Evolutionary conservation across 2,797 vertebrate species (phyloP).

Genomic region (Phataginus tetradactyla): DNA sequence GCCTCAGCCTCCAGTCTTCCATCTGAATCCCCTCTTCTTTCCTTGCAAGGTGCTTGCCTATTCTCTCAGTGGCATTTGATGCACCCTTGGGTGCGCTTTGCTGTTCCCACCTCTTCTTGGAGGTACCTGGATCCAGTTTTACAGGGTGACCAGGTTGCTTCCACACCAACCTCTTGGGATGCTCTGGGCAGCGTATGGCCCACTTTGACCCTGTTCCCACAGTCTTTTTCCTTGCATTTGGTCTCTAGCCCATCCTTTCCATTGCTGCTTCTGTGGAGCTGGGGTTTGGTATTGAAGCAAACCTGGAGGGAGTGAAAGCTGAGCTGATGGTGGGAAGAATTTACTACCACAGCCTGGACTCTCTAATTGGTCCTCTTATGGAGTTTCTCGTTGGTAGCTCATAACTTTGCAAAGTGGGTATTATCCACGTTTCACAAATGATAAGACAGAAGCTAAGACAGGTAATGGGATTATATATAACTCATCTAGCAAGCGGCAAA

Average conservation of each 20-base stretch:
- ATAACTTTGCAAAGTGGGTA: not conserved
- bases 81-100: not conserved
- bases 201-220: not conserved
- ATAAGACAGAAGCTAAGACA: not conserved
- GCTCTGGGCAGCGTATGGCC: not conserved
- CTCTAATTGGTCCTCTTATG: rapidly evolving
- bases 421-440: not conserved
- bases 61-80: not conserved
- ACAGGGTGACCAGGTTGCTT: not conserved
- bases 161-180: not conserved
- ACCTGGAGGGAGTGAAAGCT: not conserved
- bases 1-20: not conserved
- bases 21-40: not conserved
- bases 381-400: not conserved
- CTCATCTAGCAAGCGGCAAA: not conserved
- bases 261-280: not conserved
- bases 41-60: not conserved
- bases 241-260: not conserved
- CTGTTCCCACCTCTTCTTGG: not conserved
- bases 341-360: not conserved
- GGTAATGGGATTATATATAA: not conserved
- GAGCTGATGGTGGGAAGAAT: not conserved
- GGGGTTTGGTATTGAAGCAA: not conserved
- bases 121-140: not conserved
- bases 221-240: not conserved